A percentile compares a stretch with the other conserved stretches of the same genome.
These are phyloP conservation scores for Amazona guildingii DNA, from an alignment of 2,113 vertebrate species.

Conservation along the genomic window DNA sequence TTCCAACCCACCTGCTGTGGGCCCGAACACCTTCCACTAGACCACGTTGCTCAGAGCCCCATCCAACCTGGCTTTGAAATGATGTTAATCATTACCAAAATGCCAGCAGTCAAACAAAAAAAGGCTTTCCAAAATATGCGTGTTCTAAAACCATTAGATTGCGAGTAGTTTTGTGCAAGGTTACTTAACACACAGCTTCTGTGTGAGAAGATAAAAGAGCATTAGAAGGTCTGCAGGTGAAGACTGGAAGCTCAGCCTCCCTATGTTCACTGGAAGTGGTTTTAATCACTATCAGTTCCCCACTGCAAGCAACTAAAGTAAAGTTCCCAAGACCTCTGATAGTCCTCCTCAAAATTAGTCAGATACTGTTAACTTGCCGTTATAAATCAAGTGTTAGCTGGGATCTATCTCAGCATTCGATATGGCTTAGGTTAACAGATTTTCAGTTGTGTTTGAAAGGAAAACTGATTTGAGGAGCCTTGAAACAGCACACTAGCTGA, in stretches of 20 bases:
- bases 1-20: not conserved
- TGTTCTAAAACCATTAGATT: not conserved
- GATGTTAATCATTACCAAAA: slow-evolving; percentile 27
- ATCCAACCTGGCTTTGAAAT: not conserved
- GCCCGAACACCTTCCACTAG: not conserved
- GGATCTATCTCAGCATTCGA: not conserved
- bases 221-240: not conserved
- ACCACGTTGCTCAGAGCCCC: not conserved
- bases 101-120: not conserved
- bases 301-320: not conserved
- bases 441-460: not conserved
- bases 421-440: not conserved
- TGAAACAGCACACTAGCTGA: not conserved
- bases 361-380: not conserved
- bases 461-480: not conserved
- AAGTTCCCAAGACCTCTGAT: not conserved
- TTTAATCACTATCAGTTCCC: not conserved
- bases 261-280: not conserved
- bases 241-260: not conserved
- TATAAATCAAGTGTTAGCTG: not conserved
- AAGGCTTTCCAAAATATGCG: not conserved
- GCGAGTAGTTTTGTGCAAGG: not conserved
- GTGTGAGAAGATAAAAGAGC: not conserved
- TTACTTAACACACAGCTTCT: not conserved
- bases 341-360: not conserved